Evolutionary conservation across 2,113 vertebrate genomes (phyloP), one percentile per base, ranked within the genome.

Genomic region (Tragelaphus imberbis): DNA sequence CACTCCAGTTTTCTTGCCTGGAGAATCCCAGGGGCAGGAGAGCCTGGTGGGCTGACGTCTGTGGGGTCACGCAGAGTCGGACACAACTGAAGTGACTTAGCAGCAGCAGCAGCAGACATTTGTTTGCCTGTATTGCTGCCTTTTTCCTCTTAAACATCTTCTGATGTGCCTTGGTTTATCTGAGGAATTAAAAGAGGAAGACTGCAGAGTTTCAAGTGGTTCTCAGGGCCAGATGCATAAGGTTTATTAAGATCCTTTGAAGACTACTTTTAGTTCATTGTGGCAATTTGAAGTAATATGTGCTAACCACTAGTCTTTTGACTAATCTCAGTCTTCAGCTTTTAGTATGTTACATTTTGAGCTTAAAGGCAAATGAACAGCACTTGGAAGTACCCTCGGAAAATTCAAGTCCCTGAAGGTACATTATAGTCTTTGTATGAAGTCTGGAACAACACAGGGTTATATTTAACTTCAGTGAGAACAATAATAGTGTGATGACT

Each of bases 291-390:
- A 91, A 75, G 27, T 88, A 75, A 71, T 85, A 94, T 85, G 56
- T 88, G 3, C 59, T 15, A 81, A 56, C 12, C 23, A 36, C 33
- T 81, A 58, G n/a, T 28, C 77, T 96, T 86, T 80, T 84, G 8
- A n/a, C 33, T 55, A 88, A 81, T 97, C 91, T 95, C 27, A 0
- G 5, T 77, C 88, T 91, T 30, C 23, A 82, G 7, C 13, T 82
- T 87, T 92, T 95, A 89, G 56, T 61, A 88, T 84, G 7, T 53
- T 97, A 56, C 19, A 81, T 93, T 91, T 93, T 88, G 15, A 85
- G 58, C 23, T 77, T 30, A 77, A 75, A 97, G 5, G 4, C 82
- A 85, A 88, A 53, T 97, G 28, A 55, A 13, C 11, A 53, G 5
- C 12, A 33, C 40, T 75, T 96, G 77, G 14, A 44, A 88, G 44